Base-by-base conservation (phyloP, 2,888 invertebrate genomes). In the Folsomia candida region DNA sequence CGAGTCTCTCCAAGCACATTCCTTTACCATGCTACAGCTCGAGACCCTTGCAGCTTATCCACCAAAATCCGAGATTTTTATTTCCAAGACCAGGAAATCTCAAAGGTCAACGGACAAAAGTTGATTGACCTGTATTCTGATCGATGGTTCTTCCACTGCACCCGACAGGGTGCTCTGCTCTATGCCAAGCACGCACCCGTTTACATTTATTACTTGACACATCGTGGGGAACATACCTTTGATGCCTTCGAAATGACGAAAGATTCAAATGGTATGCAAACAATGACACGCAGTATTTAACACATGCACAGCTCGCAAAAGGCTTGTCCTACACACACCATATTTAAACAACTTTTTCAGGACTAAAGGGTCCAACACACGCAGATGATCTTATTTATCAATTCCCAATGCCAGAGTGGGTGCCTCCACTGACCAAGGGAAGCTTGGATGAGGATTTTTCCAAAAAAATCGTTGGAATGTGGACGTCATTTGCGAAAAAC, bases 141-240 rank as follows among this genome's bases (percentile, higher is more conserved):
- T 77, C 81, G 87, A 57, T 83, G 83, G 0, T 87, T 87, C 75
- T 80, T 82, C 59, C 84, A 85, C 75, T 84, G 85, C 0, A 79
- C 83, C 0, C 85, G 85, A 71, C 84, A 85, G 72, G 73, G 82
- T 1, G 81, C 81, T 2, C 70, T 81, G 57, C 70, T 82, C 2
- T 83, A 83, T 68, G 77, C 82, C 0, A 74, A 75, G 20, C 70
- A 65, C 26, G 29, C 47, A 70, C 85, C 85, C 1, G 81, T 86
- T n/a, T 86, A 83, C 81, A 75, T 85, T 63, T 86, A 86, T 62
- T 58, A 69, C 24, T 75, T 75, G 47, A 51, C 68, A 1, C 63
- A 61, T 24, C 27, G 67, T 2, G 69, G 59, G 0, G 26, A 61
- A 25, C 18, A 29, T 22, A 68, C 64, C 57, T 27, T 71, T 2